Conservation (phyloP, 2,113 vertebrate species). For the Tragelaphus strepsiceros region DNA sequence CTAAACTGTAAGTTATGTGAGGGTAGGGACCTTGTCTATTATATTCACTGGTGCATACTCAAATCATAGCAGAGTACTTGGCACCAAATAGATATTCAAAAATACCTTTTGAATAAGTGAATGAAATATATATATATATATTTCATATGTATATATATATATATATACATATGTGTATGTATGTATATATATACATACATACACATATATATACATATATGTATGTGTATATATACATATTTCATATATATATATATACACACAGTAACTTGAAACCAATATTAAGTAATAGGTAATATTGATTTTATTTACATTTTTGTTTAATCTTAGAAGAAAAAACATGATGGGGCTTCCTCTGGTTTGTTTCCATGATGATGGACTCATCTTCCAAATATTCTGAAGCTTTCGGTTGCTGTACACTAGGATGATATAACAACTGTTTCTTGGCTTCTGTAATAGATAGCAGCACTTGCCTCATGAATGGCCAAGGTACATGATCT, state of each 20-base stretch:
- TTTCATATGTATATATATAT: neutral
- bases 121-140: neutral
- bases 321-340: neutral
- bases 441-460: neutral
- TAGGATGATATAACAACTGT: neutral
- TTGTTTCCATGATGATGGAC: neutral
- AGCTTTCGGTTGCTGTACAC: neutral
- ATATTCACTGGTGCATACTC: neutral
- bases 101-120: neutral
- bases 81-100: neutral
- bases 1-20: neutral
- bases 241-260: neutral
- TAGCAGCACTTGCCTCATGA: neutral
- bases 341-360: neutral
- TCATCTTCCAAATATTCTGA: neutral
- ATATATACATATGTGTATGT: no score
- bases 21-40: neutral
- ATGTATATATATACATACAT: neutral
- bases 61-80: neutral
- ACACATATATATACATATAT: neutral
- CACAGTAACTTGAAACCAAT: neutral
- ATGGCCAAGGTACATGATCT: neutral
- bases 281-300: neutral
- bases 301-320: neutral
- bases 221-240: no score